phyloP scores from a whole-genome alignment of 2,888 invertebrate genomes.

The Polydrusus pterygomalis region DNA sequence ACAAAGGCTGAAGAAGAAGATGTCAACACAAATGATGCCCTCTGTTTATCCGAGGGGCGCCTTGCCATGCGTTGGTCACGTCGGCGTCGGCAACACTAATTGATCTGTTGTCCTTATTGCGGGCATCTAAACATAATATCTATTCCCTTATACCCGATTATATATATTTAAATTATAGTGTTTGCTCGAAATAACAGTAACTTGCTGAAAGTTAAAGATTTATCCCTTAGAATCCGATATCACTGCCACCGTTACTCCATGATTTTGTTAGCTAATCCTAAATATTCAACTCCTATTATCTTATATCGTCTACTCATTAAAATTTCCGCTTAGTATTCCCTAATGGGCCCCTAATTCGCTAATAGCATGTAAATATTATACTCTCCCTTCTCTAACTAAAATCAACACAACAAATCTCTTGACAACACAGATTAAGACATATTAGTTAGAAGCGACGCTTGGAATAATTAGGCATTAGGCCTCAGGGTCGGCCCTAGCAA shows the following conservation, averaged over 20 bases:
- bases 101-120: too few species aligned
- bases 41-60: too few species aligned
- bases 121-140: too few species aligned
- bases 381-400: constrained; percentile 16
- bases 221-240: background rate
- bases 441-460: constrained; percentile 12
- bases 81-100: too few species aligned
- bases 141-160: too few species aligned
- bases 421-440: constrained; percentile 24
- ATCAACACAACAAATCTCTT: constrained; percentile 30
- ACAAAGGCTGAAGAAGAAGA: too few species aligned
- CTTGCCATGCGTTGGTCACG: too few species aligned
- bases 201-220: background rate
- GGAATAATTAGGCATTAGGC: constrained; percentile 4
- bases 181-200: too few species aligned
- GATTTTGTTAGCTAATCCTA: constrained; percentile 12
- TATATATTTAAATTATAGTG: too few species aligned
- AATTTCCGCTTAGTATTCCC: constrained; percentile 2
- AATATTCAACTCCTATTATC: constrained; percentile 8
- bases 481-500: background rate
- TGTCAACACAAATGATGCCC: too few species aligned
- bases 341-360: constrained; percentile 11
- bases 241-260: background rate
- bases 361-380: constrained; percentile 25
- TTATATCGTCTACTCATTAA: background rate